phyloP scores from a whole-genome alignment of 2,113 vertebrate genomes.

The Aegithalos caudatus region DNA sequence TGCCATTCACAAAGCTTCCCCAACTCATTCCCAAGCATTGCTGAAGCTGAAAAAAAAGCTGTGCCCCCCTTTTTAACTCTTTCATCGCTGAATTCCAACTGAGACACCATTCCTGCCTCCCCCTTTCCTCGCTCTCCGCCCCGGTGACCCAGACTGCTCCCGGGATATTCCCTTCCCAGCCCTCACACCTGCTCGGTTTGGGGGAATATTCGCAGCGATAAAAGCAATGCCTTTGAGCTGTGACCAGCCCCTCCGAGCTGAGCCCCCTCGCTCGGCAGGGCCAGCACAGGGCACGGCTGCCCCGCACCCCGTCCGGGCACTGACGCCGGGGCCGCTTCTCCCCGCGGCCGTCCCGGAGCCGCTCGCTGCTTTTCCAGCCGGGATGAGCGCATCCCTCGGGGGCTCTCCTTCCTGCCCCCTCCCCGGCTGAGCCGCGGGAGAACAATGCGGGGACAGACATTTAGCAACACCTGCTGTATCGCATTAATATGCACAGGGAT shows the following conservation, averaged over 20 bases:
- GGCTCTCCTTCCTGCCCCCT: constrained; percentile 25
- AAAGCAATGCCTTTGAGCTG: constrained; percentile 2
- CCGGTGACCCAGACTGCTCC: not conserved
- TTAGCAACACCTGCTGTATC: constrained; percentile 75
- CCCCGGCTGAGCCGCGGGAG: not conserved
- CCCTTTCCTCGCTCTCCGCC: not conserved
- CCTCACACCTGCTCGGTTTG: not conserved
- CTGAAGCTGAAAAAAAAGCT: not conserved
- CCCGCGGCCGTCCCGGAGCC: not conserved
- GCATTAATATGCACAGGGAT: constrained; percentile 73
- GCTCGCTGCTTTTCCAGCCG: not conserved
- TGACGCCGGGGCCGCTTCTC: not conserved
- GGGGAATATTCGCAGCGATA: not conserved
- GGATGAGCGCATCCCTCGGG: not conserved
- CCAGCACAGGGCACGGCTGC: not conserved
- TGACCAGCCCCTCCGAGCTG: not conserved
- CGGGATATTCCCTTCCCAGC: not conserved
- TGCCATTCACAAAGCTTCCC: not conserved
- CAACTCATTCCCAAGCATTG: not conserved
- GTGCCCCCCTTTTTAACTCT: not conserved
- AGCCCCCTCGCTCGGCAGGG: not conserved
- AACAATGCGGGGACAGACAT: constrained; percentile 68
- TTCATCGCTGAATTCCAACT: not conserved
- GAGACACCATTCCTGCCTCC: not conserved
- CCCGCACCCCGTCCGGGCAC: not conserved